Percentiles rank a stretch among this genome's conserved stretches.
These are phyloP conservation scores for Vulpes lagopus DNA, from an alignment of 2,113 vertebrate species.

Conservation along the genomic window DNA sequence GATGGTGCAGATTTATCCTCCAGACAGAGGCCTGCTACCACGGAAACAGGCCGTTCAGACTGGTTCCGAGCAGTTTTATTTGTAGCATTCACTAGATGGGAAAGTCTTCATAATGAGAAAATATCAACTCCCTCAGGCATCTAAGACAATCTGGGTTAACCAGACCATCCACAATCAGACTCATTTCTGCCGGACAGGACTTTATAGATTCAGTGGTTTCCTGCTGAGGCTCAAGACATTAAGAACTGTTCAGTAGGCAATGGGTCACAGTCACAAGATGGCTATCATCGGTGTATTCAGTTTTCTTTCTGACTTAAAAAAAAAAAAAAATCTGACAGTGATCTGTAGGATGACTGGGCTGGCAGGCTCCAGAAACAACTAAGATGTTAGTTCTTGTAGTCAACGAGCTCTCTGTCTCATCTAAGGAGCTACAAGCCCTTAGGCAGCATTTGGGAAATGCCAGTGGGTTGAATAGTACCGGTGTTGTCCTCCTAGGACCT, in stretches of 20 bases:
- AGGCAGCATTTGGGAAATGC: not conserved
- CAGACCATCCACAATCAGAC: slow-evolving; percentile 66
- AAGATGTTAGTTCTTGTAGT: not conserved
- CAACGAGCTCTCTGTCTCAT: not conserved
- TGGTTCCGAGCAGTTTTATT: slow-evolving; percentile 54
- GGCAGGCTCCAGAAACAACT: not conserved
- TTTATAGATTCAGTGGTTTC: slow-evolving; percentile 68
- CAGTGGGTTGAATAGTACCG: not conserved
- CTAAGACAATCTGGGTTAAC: slow-evolving; percentile 63
- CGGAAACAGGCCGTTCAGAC: slow-evolving; percentile 71
- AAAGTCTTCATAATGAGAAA: slow-evolving; percentile 73
- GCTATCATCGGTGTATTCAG: slow-evolving; percentile 36
- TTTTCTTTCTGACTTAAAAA: slow-evolving; percentile 3
- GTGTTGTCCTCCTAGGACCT: not conserved
- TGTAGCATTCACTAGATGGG: slow-evolving; percentile 55
- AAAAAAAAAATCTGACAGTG: not conserved
- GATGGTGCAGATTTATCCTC: slow-evolving; percentile 67
- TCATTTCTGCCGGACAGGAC: slow-evolving; percentile 62
- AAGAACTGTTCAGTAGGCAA: slow-evolving; percentile 25
- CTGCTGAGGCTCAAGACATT: slow-evolving; percentile 40
- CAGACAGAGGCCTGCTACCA: slow-evolving; percentile 73
- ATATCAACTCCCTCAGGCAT: slow-evolving; percentile 63
- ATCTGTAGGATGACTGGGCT: slow-evolving; percentile 3
- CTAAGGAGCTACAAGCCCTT: not conserved
- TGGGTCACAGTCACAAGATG: slow-evolving; percentile 74